Percentiles rank a stretch among this genome's conserved stretches.
These are phyloP conservation scores for Pterocles burchelli DNA, from an alignment of 2,113 vertebrate genomes.

Conservation along the genomic window DNA sequence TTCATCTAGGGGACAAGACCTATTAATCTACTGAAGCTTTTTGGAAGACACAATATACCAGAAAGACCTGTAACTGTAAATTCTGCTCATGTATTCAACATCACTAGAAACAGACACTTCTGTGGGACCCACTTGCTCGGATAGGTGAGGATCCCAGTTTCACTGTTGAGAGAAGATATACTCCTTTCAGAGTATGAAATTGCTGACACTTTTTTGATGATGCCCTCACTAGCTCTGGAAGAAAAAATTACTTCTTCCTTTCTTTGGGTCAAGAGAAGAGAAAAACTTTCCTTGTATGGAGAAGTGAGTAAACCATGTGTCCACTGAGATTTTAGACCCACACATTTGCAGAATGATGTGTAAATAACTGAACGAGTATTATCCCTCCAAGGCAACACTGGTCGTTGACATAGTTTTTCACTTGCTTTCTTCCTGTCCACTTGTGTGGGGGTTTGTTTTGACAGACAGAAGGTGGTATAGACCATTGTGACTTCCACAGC, in stretches of 20 bases:
- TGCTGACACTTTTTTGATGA: neutral
- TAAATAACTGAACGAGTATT: neutral
- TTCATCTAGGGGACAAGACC: neutral
- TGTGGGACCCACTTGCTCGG: neutral
- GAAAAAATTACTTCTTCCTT: neutral
- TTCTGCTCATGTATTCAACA: neutral
- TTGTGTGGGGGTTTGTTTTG: neutral
- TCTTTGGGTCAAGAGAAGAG: neutral
- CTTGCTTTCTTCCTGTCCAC: neutral
- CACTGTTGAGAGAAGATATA: neutral
- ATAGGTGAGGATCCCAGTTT: neutral
- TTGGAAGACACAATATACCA: neutral
- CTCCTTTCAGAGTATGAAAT: neutral
- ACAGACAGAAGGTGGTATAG: neutral
- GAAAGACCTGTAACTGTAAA: neutral
- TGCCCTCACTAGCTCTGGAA: neutral
- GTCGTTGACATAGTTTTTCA: neutral
- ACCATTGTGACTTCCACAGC: neutral
- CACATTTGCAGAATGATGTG: neutral
- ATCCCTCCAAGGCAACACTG: neutral
- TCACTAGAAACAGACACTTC: neutral
- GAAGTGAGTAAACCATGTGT: neutral
- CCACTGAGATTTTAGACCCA: neutral
- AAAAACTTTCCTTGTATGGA: neutral
- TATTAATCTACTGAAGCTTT: neutral